Evolutionary conservation across 2,888 invertebrate genomes (phyloP), one percentile per base, ranked within the genome.

Genomic region (Lypha dubia): DNA sequence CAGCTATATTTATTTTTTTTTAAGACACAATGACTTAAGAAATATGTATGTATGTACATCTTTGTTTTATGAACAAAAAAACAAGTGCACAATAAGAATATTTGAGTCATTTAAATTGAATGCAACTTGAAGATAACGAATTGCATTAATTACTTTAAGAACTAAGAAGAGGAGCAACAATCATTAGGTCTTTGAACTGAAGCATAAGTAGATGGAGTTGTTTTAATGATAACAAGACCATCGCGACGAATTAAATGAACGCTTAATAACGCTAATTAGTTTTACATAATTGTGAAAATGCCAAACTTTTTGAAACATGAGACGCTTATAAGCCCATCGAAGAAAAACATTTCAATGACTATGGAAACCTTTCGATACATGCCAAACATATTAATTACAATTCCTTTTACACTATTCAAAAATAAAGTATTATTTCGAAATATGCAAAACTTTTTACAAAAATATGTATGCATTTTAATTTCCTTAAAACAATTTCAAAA

Each of bases 131-230:
- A 28, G 6, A 60, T 49, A 49, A 38, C 15, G 49, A 60, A 13
- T 41, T 60, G 28, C 38, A 68, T 67, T 60, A 77, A 77, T 68
- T 60, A 77, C 41, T 56, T 3, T 1, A 46, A 38, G 24, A 71
- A 65, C 24, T 13, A 1, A 22, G 24, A 38, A 17, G 24, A 24
- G n/a, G 1, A 15, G 32, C 9, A 44, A 51, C 15, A 20, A 51
- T 51, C 5, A 22, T 41, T 41, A 41, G 0, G 22, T 58, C 32
- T 32, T 62, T 62, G 15, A 41, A 20, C 38, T 22, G 22, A 13
- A 60, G 11, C 1, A 28, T 5, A 58, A 35, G 17, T 58, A 60
- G 13, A 35, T 35, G 9, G 3, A 38, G 24, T 41, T 32, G 22
- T 1, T 22, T 22, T 22, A 22, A 17, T 58, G 28, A 6, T 17